Conservation (phyloP, 92 coral and sea anemone genomes). For the Phenganax marumi region DNA sequence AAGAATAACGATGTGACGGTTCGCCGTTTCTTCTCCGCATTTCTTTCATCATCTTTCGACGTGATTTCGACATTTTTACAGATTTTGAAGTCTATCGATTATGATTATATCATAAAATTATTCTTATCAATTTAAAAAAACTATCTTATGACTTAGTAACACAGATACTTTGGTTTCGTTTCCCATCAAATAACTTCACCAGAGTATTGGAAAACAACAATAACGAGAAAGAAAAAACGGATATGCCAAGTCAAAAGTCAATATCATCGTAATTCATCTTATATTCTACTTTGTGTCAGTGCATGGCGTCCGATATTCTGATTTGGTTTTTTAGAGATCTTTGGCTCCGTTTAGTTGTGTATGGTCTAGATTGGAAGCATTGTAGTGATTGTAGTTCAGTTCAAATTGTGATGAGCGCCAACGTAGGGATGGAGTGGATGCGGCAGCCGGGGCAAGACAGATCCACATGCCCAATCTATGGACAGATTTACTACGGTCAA, state of each 20-base stretch:
- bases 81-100: no score
- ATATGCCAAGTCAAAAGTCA: neutral
- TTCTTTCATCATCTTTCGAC: conserved; percentile 35
- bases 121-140: neutral
- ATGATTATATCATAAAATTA: neutral
- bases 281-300: neutral
- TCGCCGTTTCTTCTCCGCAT: conserved; percentile 32
- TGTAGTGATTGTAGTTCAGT: no score
- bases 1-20: conserved; percentile 6
- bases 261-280: conserved; percentile 3
- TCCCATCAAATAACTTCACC: neutral
- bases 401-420: no score
- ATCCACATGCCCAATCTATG: no score
- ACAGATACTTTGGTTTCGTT: conserved; percentile 2
- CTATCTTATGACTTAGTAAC: neutral
- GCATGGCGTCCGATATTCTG: neutral
- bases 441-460: no score
- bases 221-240: conserved; percentile 10
- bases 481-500: no score
- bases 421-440: no score
- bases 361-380: no score
- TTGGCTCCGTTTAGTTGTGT: no score
- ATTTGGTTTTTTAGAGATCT: no score
- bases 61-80: conserved; percentile 30
- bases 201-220: conserved; percentile 22